Evolutionary conservation across 2,888 invertebrate species (phyloP), one percentile per base, ranked within the genome.

Genomic region (Diplazon laetatorius): DNA sequence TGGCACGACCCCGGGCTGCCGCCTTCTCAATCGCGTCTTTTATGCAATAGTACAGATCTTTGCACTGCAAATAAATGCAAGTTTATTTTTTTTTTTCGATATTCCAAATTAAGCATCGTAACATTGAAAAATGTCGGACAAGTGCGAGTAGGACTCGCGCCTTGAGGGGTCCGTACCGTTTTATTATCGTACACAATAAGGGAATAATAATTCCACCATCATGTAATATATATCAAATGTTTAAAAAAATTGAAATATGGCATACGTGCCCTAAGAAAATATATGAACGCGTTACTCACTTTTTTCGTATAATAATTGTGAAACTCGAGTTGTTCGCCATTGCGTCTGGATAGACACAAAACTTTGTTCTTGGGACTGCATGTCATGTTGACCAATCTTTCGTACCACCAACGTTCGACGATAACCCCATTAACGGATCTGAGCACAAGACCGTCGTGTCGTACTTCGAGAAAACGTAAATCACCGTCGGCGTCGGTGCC

Each of bases 291-390:
- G 22, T 22, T 37, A 75, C 75, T 81, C 91, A 98, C 99, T 95
- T 99, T 99, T 91, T 98, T 97, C 0, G 99, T 99, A 91, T 99
- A 99, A 92, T 99, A 99, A 92, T 99, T 99, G 92, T 99, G 98
- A 81, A 99, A 93, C 88, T 98, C 97, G 5, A 98, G 98, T 89
- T 98, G 97, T 2, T 97, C 97, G 1, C 97, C 98, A 89, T 97
- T 97, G 85, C 97, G 95, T 86, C 98, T 94, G 99, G 99, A 99
- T 78, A 99, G 93, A 91, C 99, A 99, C 81, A 99, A 93, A 9
- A 99, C 96, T 92, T 97, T 97, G 87, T 98, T 99, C 92, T 99
- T 99, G 0, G 99, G 99, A 85, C 99, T 98, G 91, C 98, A 99
- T 0, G 99, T 99, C 98, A 99, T 99, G 91, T 99, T 99, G 68